Base-by-base conservation (phyloP, 1,140 invertebrate genomes). In the Pseudomyrmex gracilis region DNA sequence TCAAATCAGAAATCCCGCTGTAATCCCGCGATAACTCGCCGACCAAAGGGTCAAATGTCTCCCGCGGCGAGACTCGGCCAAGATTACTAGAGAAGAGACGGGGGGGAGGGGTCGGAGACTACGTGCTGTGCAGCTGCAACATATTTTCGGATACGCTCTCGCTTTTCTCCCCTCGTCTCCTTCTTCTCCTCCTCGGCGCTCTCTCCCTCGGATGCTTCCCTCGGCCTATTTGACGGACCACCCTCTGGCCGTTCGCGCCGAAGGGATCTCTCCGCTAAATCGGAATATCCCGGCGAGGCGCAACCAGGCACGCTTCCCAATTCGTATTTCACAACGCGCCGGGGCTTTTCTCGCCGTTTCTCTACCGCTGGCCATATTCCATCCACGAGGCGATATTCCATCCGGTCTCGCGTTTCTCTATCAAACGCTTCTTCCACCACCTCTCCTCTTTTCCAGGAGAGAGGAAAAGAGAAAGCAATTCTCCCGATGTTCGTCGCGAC, bases 21-120 rank as follows among this genome's bases (percentile, higher is more conserved):
- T 90, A 90, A 87, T 85, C 86, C 3, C 86, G 84, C 86, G 85
- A 85, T 87, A 87, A 84, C 74, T 85, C 88, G 80, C 15, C 66
- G 76, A 43, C 51, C 64, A 58, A 70, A 34, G 53, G 76, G 53
- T 78, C 76, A 70, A 80, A 80, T 47, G 76, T n/a, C 76, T 58
- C 76, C 66, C 53, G 76, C 66, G 76, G 66, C 66, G 53, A 77
- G 53, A 77, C 47, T 66, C 76, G 43, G 20, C 53, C 76, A 80
- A 80, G 76, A 80, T 80, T 80, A 70, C n/a, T n/a, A n/a, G n/a
- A n/a, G n/a, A n/a, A n/a, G n/a, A n/a, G n/a, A n/a, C 76, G 76
- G 45, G 76, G 34, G 34, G 5, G 34, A 34, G 34, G 34, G 7
- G n/a, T n/a, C n/a, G n/a, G n/a, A n/a, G n/a, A 34, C 76, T 73